phyloP scores from a whole-genome alignment of 2,113 vertebrate species.

The Ameiurus melas region DNA sequence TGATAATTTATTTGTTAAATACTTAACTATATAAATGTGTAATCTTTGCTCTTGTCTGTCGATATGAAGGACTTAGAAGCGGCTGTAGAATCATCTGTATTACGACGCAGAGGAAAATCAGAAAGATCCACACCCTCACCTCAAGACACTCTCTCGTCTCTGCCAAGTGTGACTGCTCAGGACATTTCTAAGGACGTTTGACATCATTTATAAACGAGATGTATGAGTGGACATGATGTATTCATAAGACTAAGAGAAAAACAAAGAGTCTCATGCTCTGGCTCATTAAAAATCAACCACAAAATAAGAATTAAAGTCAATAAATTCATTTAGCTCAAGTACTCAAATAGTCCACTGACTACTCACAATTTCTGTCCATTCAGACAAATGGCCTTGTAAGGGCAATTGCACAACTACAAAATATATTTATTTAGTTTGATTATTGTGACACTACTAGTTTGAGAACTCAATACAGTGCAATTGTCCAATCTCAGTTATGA shows the following conservation, averaged over 20 bases:
- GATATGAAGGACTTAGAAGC: constrained; percentile 5
- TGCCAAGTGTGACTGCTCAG: neutral
- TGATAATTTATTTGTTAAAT: neutral
- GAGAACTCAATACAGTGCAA: neutral
- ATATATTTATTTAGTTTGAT: neutral
- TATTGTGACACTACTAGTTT: neutral
- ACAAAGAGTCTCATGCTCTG: neutral
- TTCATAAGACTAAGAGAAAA: neutral
- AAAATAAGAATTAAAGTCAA: neutral
- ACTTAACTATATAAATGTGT: neutral
- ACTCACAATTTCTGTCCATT: neutral
- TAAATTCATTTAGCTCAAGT: neutral
- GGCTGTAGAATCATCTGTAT: constrained; percentile 13
- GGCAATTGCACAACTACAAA: neutral
- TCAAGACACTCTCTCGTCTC: neutral
- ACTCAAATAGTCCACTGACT: neutral
- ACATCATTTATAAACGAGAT: neutral
- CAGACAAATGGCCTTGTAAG: too few relatives aligned
- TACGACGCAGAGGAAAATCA: constrained; percentile 31
- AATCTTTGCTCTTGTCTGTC: neutral
- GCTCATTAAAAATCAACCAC: neutral
- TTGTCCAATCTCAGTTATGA: neutral
- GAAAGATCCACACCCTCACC: neutral
- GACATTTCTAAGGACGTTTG: neutral
- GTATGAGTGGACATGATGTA: neutral